Evolutionary conservation across 2,113 vertebrate species (phyloP).

Genomic region (Ornithorhynchus anatinus): DNA sequence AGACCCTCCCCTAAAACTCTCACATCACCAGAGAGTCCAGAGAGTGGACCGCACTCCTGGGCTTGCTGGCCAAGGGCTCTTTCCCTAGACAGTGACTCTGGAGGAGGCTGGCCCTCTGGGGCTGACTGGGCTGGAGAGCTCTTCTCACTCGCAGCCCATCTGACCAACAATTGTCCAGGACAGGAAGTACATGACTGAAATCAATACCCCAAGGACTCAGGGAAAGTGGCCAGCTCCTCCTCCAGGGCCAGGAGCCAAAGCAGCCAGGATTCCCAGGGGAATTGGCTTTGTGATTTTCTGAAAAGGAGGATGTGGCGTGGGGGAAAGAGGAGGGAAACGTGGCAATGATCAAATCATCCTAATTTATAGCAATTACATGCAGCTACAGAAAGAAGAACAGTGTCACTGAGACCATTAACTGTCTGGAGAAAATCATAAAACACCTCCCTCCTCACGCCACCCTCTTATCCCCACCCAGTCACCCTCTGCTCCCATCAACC

Average conservation of each 20-base stretch:
- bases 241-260: not conserved
- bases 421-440: constrained; percentile 17
- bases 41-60: too few species aligned
- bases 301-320: too few species aligned
- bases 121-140: too few species aligned
- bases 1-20: too few species aligned
- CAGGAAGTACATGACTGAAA: too few species aligned
- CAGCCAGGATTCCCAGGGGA: not conserved
- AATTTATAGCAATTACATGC: not conserved
- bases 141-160: too few species aligned
- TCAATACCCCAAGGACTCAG: not conserved
- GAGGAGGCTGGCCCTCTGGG: too few species aligned
- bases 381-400: not conserved
- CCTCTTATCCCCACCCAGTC: not conserved
- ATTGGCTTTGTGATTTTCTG: not conserved
- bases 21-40: too few species aligned
- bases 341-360: not conserved
- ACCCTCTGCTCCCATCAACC: rapidly evolving
- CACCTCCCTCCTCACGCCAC: not conserved
- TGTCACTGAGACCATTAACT: constrained; percentile 32
- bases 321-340: not conserved
- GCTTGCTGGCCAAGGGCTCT: too few species aligned
- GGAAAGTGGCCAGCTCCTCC: not conserved
- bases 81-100: too few species aligned
- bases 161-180: too few species aligned